Evolutionary conservation across 2,888 invertebrate genomes (phyloP), one percentile per base, ranked within the genome.

Genomic region (Ariolimax columbianus): DNA sequence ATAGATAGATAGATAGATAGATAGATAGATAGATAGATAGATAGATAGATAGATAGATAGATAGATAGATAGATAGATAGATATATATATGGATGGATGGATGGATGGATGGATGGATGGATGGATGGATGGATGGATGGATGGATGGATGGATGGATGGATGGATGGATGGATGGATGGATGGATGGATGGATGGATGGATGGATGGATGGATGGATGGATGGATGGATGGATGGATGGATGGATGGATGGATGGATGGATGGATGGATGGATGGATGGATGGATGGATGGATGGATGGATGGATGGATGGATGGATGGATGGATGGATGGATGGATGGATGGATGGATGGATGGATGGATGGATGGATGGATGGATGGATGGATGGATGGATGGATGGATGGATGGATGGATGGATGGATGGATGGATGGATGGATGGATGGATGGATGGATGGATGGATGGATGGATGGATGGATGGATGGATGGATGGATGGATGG

Each of bases 301-400:
- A 66, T 66, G 66, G 66, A 66, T 66, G 66, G 66, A 66, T 66
- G 66, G 66, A 66, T 66, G 66, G 66, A 66, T 66, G 66, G 66
- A 66, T 66, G 66, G 66, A 66, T 66, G 66, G 66, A 66, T 66
- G 66, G 66, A 66, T 66, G 66, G 66, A 66, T 66, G 66, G 66
- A 66, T 72, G 40, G 36, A 72, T 72, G 40, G 36, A 72, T 72
- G 40, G 36, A 72, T 72, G 40, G 36, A 72, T 72, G 40, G 36
- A 72, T 72, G 40, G 36, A 72, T 72, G 33, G 36, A 72, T 72
- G 33, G 36, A 72, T 72, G 33, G 36, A 72, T 72, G 33, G 36
- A 72, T 36, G 33, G 36, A 72, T 72, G 33, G 36, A 72, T 72
- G 33, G 36, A 72, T 36, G 33, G 36, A 72, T 72, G 33, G 36